Base-by-base conservation (phyloP, 2,797 vertebrate species). In the Clarias platycephalus region DNA sequence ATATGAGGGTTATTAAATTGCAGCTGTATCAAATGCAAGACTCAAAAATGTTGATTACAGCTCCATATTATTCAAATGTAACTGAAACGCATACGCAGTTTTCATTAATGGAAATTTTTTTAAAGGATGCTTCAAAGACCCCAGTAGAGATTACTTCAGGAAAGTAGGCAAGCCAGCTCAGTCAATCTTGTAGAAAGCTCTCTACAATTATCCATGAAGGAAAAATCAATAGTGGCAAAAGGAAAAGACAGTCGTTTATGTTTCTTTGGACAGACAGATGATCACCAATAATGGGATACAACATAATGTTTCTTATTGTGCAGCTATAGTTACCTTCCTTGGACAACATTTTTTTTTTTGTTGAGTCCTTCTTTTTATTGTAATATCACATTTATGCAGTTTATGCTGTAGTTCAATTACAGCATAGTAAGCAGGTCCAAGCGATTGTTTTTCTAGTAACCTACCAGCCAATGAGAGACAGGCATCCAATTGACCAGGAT, bases 141-240 rank as follows among this genome's bases (percentile, higher is more conserved):
- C 31, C 57, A 55, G 7, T 64, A 24, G 67, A 84, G 57, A 84
- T 80, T 74, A 64, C 57, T 40, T 53, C 49, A 18, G 66, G 57
- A 72, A 84, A 64, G 28, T 2, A 44, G 40, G 62, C 12, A 12
- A 34, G 40, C 16, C 7, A 64, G 64, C 60, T 72, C 40, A 18
- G 34, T 55, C 78, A 78, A 78, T 87, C 75, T 66, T 55, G n/a
- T n/a, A 18, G 62, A 85, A 74, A 62, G 75, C 83, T 85, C 76
- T 72, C 13, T 57, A 62, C 76, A n/a, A 26, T 40, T n/a, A 49
- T 60, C 63, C 83, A 82, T 24, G 31, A 60, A 57, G 85, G 83
- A 28, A 84, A 89, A 87, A 89, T 88, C 87, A 71, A 85, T 86
- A 64, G n/a, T 4, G 49, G 20, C 37, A 83, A 81, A 40, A 62